These are phyloP conservation scores for Simalia tracyae DNA, from an alignment of 2,797 vertebrate species.

Conservation along the genomic window DNA sequence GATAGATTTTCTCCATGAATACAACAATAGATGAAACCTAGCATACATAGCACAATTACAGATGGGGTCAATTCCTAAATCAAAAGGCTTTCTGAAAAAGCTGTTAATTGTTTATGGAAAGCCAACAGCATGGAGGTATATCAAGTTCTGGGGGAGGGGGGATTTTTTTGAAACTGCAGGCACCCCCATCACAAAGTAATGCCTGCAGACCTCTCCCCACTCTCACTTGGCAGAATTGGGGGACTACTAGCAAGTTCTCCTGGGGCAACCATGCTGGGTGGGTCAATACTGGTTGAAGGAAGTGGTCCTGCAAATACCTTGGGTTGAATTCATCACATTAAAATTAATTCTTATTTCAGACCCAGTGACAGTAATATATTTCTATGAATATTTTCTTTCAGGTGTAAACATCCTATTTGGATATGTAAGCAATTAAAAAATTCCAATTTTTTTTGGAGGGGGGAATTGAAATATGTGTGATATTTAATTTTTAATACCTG, in stretches of 20 bases:
- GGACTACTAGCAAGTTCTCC: not conserved
- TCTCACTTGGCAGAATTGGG: not conserved
- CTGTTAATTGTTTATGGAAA: not conserved
- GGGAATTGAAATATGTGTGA: not conserved
- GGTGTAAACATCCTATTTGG: not conserved
- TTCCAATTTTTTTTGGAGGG: not conserved
- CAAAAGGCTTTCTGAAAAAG: not conserved
- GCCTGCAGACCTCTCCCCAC: not conserved
- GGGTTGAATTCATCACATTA: not conserved
- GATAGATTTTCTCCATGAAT: not conserved
- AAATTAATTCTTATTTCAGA: not conserved
- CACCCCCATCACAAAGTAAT: not conserved
- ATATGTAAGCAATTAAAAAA: not conserved
- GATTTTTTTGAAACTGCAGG: not conserved
- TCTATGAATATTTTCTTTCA: not conserved
- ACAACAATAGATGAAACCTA: not conserved
- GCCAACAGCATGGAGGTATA: not conserved
- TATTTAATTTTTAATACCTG: not conserved
- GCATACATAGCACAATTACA: not conserved
- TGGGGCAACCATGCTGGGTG: not conserved
- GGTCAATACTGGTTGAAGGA: not conserved
- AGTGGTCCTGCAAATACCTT: not conserved
- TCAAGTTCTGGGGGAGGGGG: not conserved
- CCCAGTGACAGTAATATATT: not conserved
- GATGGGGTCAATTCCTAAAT: not conserved